A percentile compares a stretch with the other conserved stretches of the same genome.
phyloP scores from a whole-genome alignment of 2,797 vertebrate species.

The Smutsia gigantea region DNA sequence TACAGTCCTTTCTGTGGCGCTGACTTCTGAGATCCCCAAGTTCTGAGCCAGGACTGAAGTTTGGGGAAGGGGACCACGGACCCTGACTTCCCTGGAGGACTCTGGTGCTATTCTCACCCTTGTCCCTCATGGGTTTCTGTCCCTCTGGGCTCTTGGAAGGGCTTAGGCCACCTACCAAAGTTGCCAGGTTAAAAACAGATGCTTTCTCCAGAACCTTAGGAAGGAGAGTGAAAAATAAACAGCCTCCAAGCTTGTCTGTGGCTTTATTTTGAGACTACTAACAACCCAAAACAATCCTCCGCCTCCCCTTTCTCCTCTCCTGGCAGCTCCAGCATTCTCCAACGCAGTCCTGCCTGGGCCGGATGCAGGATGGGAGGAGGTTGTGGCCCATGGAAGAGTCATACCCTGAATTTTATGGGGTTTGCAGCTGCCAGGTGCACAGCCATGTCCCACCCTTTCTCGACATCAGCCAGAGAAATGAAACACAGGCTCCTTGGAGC shows the following conservation, averaged over 20 bases:
- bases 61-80: background rate
- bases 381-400: slow-evolving; percentile 62
- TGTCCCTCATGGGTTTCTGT: background rate
- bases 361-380: slow-evolving; percentile 21
- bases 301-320: background rate
- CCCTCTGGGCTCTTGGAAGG: background rate
- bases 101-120: background rate
- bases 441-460: slow-evolving; percentile 11
- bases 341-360: slow-evolving; percentile 34
- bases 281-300: background rate
- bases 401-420: slow-evolving; percentile 67
- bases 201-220: background rate
- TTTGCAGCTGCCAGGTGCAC: slow-evolving; percentile 69
- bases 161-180: background rate
- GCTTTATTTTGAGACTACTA: slow-evolving; percentile 31
- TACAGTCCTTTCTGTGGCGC: background rate
- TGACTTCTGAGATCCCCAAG: background rate
- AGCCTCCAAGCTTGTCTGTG: background rate
- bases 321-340: slow-evolving; percentile 29
- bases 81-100: background rate
- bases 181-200: background rate
- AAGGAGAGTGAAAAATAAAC: background rate
- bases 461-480: background rate
- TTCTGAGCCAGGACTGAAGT: background rate
- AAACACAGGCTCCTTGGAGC: background rate